A percentile compares a stretch with the other conserved stretches of the same genome.
Evolutionary conservation across 2,888 invertebrate species (phyloP).

Genomic region (Alloplasta piceator): DNA sequence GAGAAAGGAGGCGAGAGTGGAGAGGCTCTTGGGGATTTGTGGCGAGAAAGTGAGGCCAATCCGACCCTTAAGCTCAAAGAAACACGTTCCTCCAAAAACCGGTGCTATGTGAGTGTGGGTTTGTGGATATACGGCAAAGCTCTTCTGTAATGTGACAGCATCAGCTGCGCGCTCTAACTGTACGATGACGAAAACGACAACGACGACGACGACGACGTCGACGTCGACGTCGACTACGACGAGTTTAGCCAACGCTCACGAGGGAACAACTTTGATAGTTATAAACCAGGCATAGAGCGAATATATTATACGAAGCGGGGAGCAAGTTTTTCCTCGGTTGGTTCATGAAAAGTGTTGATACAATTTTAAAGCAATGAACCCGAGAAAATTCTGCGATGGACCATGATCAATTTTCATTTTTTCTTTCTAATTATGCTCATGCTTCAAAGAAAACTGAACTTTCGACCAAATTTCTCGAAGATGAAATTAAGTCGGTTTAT

Average conservation of each 20-base stretch:
- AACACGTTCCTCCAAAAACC: constrained; percentile 13
- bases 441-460: background rate
- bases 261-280: constrained; percentile 43
- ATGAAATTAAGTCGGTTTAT: background rate
- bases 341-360: constrained; percentile 29
- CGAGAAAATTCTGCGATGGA: constrained; percentile 20
- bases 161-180: constrained; percentile 57
- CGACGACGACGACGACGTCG: constrained; percentile 32
- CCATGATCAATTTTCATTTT: background rate
- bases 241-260: constrained; percentile 20
- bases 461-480: background rate
- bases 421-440: background rate
- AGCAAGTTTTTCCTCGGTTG: constrained; percentile 14
- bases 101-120: background rate
- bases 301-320: constrained; percentile 11
- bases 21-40: constrained; percentile 21
- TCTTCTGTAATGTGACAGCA: constrained; percentile 56
- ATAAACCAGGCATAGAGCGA: constrained; percentile 22
- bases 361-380: constrained; percentile 28
- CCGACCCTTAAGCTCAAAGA: constrained; percentile 31
- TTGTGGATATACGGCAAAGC: background rate
- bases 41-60: constrained; percentile 33
- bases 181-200: constrained; percentile 9
- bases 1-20: constrained; percentile 3
- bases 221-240: constrained; percentile 26